Evolutionary conservation across 35 echinoderm and acorn worm genomes (phyloP).

Genomic region (Nesometra sesokonis): DNA sequence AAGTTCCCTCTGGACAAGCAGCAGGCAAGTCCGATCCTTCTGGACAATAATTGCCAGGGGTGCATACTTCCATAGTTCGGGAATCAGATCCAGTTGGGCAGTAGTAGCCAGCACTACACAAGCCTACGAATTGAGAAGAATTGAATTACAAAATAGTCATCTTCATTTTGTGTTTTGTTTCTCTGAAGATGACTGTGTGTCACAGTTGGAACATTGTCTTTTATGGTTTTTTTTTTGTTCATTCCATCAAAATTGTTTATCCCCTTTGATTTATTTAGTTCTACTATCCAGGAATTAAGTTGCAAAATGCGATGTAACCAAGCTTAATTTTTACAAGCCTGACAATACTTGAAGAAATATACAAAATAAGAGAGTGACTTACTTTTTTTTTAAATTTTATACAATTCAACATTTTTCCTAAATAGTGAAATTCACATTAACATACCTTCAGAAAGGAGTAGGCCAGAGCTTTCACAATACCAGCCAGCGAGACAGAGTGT

Average conservation of each 20-base stretch:
- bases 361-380: too few relatives aligned
- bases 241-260: too few relatives aligned
- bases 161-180: neutral
- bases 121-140: slow-evolving; percentile 25
- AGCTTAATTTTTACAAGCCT: too few relatives aligned
- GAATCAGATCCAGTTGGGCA: slow-evolving; percentile 70
- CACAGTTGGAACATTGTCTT: too few relatives aligned
- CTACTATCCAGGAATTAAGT: too few relatives aligned
- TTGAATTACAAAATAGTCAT: neutral
- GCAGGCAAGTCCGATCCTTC: slow-evolving; percentile 51
- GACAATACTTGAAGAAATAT: too few relatives aligned
- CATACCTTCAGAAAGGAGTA: slow-evolving; percentile 62
- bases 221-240: too few relatives aligned
- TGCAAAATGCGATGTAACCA: too few relatives aligned
- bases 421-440: too few relatives aligned
- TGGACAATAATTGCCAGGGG: slow-evolving; percentile 77
- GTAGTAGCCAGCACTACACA: slow-evolving; percentile 63
- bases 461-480: slow-evolving; percentile 76
- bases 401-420: too few relatives aligned
- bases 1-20: slow-evolving; percentile 78
- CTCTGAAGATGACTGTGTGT: neutral
- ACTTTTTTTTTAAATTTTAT: too few relatives aligned
- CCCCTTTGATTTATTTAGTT: too few relatives aligned
- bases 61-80: slow-evolving; percentile 68
- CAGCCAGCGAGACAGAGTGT: slow-evolving; percentile 79